Percentiles rank a stretch among this genome's conserved stretches.
Evolutionary conservation across 2,113 vertebrate genomes (phyloP).

Genomic region (Paramisgurnus dabryanus): DNA sequence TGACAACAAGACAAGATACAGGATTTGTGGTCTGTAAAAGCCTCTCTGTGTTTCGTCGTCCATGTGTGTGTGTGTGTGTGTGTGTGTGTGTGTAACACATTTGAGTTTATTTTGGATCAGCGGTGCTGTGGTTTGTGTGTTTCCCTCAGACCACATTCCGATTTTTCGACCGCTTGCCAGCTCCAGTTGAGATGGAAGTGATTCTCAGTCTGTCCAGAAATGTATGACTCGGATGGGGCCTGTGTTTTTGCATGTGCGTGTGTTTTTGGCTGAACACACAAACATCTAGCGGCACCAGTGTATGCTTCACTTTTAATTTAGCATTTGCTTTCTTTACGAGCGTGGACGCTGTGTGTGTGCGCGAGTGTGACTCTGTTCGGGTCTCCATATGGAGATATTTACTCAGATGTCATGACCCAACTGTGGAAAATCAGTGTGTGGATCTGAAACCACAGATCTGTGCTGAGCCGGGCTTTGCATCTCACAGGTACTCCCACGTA

Average conservation of each 20-base stretch:
- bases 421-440: conserved; percentile 22
- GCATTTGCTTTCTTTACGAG: conserved; percentile 28
- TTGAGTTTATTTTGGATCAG: conserved; percentile 53
- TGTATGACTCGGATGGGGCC: neutral
- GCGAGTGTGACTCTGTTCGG: conserved; percentile 16
- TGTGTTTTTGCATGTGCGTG: conserved; percentile 37
- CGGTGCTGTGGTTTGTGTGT: conserved; percentile 37
- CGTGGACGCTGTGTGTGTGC: neutral
- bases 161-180: conserved; percentile 37
- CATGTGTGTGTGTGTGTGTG: conserved; percentile 11
- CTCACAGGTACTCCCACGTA: conserved; percentile 55
- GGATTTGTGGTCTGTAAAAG: conserved; percentile 5
- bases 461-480: conserved; percentile 28
- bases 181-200: conserved; percentile 27
- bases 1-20: too few species aligned
- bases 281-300: conserved; percentile 32
- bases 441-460: conserved; percentile 37
- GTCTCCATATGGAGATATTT: conserved; percentile 33
- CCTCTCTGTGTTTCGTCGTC: neutral
- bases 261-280: conserved; percentile 44
- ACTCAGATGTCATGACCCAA: conserved; percentile 40
- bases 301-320: conserved; percentile 3
- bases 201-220: conserved; percentile 35
- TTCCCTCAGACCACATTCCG: conserved; percentile 53
- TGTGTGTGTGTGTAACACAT: conserved; percentile 29